Evolutionary conservation across 2,888 invertebrate genomes (phyloP).

Genomic region (Protula sp.): DNA sequence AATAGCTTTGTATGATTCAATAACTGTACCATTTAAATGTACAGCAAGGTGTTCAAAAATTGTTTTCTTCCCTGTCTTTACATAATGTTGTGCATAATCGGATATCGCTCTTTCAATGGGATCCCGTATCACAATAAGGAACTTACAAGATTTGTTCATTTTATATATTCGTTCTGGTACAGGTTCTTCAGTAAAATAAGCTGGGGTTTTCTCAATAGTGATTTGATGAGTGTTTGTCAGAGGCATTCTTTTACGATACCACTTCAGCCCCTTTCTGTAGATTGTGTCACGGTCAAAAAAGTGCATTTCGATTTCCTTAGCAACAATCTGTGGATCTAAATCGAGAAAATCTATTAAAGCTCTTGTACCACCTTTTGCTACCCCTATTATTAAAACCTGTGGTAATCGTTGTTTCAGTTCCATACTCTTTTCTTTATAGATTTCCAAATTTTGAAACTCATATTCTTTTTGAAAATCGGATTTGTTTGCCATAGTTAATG

Average conservation of each 20-base stretch:
- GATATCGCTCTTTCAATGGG: constrained; percentile 93
- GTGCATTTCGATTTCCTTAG: constrained; percentile 90
- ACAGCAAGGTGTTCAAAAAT: constrained; percentile 54
- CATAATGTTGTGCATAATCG: constrained; percentile 89
- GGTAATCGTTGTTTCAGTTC: constrained; percentile 3
- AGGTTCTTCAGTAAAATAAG: constrained; percentile 92
- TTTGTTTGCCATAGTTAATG: too few relatives aligned
- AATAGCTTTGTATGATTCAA: constrained; percentile 55
- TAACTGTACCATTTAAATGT: constrained; percentile 47
- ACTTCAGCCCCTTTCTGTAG: constrained; percentile 84
- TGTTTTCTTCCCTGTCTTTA: constrained; percentile 37
- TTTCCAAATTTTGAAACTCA: too few relatives aligned
- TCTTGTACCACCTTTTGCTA: constrained; percentile 53
- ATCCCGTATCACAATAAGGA: constrained; percentile 89
- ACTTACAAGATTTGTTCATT: constrained; percentile 84
- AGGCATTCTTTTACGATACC: constrained; percentile 87
- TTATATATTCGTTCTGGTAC: constrained; percentile 89
- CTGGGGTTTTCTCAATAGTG: constrained; percentile 95
- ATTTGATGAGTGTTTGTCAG: constrained; percentile 85
- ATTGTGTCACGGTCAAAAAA: constrained; percentile 79
- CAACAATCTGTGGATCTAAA: constrained; percentile 67
- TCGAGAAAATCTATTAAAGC: constrained; percentile 53
- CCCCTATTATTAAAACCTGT: constrained; percentile 50
- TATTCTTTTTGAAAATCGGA: too few relatives aligned
- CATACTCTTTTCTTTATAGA: too few relatives aligned